Evolutionary conservation across 1,140 invertebrate genomes (phyloP).

Genomic region (Leptoteleia sp.): DNA sequence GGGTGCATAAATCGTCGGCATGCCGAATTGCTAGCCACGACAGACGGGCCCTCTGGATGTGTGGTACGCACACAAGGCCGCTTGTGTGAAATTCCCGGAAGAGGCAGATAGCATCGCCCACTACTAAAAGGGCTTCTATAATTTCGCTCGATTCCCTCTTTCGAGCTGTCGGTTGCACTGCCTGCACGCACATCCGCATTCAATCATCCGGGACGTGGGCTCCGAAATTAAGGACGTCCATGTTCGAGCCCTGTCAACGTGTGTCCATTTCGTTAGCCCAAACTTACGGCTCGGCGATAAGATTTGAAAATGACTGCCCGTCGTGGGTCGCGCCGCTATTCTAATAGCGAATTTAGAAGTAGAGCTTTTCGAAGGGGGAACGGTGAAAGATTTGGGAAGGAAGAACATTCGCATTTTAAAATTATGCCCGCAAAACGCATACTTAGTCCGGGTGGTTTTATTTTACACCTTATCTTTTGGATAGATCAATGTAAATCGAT

Average conservation of each 20-base stretch:
- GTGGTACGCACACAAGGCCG: conserved; percentile 36
- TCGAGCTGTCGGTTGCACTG: conserved; percentile 62
- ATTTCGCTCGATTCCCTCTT: conserved; percentile 66
- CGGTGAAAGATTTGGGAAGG: too few relatives aligned
- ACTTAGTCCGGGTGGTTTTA: too few relatives aligned
- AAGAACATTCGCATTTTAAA: too few relatives aligned
- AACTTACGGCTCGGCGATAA: conserved; percentile 11
- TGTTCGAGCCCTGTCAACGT: conserved; percentile 42
- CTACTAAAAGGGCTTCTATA: conserved; percentile 66
- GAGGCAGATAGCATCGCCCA: conserved; percentile 66
- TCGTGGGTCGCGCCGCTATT: conserved; percentile 6
- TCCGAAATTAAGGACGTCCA: conserved; percentile 49
- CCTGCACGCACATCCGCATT: conserved; percentile 66
- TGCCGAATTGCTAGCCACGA: conserved; percentile 62
- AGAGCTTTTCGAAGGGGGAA: background rate
- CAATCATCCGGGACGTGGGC: conserved; percentile 54
- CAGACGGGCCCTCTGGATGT: conserved; percentile 42
- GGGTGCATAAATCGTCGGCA: conserved; percentile 66
- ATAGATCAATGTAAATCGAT: too few relatives aligned
- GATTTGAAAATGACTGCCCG: conserved; percentile 11
- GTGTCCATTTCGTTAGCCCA: conserved; percentile 34
- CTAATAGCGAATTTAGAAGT: conserved; percentile 8
- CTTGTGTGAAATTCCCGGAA: conserved; percentile 66
- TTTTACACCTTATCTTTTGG: too few relatives aligned
- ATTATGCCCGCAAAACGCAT: too few relatives aligned